Percentiles rank a stretch among this genome's conserved stretches.
These are phyloP conservation scores for Paradoxurus hermaphroditus DNA, from an alignment of 2,113 vertebrate species.

Conservation along the genomic window DNA sequence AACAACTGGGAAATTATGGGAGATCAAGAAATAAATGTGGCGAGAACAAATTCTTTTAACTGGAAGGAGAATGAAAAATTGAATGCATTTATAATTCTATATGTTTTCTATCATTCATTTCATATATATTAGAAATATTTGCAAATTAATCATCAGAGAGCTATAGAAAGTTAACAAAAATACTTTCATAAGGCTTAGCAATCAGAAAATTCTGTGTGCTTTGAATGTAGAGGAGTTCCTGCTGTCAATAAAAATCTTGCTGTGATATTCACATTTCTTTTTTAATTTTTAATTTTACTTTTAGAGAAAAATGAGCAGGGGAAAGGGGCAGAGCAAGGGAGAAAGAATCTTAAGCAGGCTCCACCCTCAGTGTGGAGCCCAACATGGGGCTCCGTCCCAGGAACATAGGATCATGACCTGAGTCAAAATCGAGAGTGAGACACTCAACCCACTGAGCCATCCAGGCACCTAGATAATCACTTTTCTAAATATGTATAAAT, in stretches of 20 bases:
- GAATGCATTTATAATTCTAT: not conserved
- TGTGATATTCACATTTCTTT: not conserved
- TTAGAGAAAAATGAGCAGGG: no score
- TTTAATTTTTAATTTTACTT: no score
- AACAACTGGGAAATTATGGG: not conserved
- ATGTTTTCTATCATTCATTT: not conserved
- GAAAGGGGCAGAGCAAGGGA: no score
- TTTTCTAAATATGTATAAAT: not conserved
- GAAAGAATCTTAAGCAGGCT: no score
- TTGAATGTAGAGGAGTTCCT: not conserved
- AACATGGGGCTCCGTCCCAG: no score
- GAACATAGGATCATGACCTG: no score
- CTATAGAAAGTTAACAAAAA: not conserved
- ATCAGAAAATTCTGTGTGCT: not conserved
- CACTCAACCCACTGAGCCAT: no score
- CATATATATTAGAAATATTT: not conserved
- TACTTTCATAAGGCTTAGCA: not conserved
- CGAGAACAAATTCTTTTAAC: not conserved
- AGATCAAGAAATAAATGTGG: not conserved
- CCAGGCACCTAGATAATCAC: not conserved
- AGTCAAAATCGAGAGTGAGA: no score
- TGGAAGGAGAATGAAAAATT: not conserved
- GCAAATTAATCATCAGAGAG: not conserved
- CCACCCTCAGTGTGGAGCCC: no score
- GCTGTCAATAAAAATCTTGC: not conserved